Percentiles rank a stretch among this genome's conserved stretches.
phyloP scores from a whole-genome alignment of 2,888 invertebrate genomes.

The Amiota mariae region DNA sequence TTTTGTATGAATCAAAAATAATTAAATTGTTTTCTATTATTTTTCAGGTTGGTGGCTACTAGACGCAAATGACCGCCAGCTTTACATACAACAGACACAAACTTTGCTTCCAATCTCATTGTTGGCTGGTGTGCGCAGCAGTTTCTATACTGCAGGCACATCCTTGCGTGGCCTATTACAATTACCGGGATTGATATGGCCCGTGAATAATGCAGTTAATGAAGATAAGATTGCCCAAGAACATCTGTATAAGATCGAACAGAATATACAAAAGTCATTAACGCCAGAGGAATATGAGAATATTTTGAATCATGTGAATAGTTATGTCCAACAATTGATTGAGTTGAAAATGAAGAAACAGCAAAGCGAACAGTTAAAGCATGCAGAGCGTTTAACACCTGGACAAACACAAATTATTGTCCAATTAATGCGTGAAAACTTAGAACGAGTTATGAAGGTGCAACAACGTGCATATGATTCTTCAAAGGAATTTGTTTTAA shows the following conservation, averaged over 20 bases:
- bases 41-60: slow-evolving; percentile 65
- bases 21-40: background rate
- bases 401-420: slow-evolving; percentile 64
- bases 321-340: slow-evolving; percentile 70
- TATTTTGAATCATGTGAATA: slow-evolving; percentile 70
- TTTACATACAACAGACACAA: slow-evolving; percentile 54
- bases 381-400: slow-evolving; percentile 49
- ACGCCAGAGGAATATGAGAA: slow-evolving; percentile 70
- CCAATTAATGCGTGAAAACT: slow-evolving; percentile 64
- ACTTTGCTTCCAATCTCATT: slow-evolving; percentile 65
- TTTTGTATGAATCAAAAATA: background rate
- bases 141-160: slow-evolving; percentile 47
- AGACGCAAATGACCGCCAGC: slow-evolving; percentile 72
- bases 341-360: slow-evolving; percentile 64
- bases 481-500: slow-evolving; percentile 45
- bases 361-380: slow-evolving; percentile 34
- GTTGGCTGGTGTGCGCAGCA: slow-evolving; percentile 57
- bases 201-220: slow-evolving; percentile 39
- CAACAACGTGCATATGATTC: slow-evolving; percentile 41
- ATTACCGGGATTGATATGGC: slow-evolving; percentile 35
- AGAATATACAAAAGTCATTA: slow-evolving; percentile 62
- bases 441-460: slow-evolving; percentile 53
- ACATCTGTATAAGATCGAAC: slow-evolving; percentile 55
- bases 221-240: slow-evolving; percentile 43
- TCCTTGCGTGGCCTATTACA: slow-evolving; percentile 49